Evolutionary conservation across 2,797 vertebrate species (phyloP).

Genomic region (Clarias laeviceps): DNA sequence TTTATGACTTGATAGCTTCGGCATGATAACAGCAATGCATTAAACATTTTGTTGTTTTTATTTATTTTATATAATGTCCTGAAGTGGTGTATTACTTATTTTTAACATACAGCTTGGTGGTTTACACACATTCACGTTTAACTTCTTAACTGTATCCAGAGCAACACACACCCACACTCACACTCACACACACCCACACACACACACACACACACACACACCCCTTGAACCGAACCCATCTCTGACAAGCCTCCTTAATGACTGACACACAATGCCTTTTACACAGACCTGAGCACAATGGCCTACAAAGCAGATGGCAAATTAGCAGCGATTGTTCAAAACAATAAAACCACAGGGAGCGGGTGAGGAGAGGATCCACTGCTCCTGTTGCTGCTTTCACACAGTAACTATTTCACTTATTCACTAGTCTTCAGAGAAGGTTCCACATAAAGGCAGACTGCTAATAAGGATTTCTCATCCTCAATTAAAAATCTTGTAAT

Average conservation of each 20-base stretch:
- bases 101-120: background rate
- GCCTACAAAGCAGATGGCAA: conserved; percentile 77
- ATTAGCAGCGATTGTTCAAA: conserved; percentile 79
- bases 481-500: background rate
- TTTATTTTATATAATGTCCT: background rate
- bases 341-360: conserved; percentile 65
- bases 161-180: conserved; percentile 22
- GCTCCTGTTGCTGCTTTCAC: conserved; percentile 15
- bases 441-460: conserved; percentile 13
- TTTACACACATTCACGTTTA: conserved; percentile 12
- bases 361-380: conserved; percentile 9
- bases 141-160: conserved; percentile 16
- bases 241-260: conserved; percentile 70
- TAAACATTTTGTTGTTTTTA: background rate
- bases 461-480: conserved; percentile 28
- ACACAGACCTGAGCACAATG: conserved; percentile 64
- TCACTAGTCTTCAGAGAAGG: conserved; percentile 5
- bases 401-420: conserved; percentile 21
- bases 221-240: conserved; percentile 56
- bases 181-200: conserved; percentile 46
- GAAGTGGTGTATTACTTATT: background rate
- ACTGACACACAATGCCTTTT: conserved; percentile 69
- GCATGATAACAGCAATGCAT: background rate
- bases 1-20: background rate
- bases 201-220: conserved; percentile 63